phyloP scores from a whole-genome alignment of 2,113 vertebrate genomes.

The Podiceps cristatus region DNA sequence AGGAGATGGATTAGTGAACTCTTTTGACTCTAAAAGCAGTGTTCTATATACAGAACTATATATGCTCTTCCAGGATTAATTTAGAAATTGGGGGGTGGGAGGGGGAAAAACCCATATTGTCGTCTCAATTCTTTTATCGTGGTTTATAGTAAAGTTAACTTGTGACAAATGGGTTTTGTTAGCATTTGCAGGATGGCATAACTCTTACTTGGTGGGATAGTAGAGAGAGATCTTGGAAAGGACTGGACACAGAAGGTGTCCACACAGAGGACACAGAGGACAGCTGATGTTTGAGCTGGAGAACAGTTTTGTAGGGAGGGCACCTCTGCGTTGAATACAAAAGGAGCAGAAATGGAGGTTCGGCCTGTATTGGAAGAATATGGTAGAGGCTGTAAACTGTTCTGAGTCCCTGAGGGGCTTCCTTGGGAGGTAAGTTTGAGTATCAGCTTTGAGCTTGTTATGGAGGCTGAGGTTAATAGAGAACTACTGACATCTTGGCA shows the following conservation, averaged over 20 bases:
- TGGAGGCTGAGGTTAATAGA: neutral
- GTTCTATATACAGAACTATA: neutral
- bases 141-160: neutral
- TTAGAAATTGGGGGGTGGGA: neutral
- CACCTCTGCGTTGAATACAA: fast-evolving
- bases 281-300: neutral
- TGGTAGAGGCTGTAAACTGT: neutral
- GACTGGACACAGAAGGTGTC: neutral
- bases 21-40: neutral
- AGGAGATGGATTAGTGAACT: neutral
- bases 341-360: neutral
- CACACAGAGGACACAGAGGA: neutral
- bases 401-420: neutral
- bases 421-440: neutral
- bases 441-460: neutral
- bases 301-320: neutral
- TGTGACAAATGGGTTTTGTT: neutral
- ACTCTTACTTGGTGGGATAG: neutral
- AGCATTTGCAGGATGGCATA: neutral
- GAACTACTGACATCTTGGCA: neutral
- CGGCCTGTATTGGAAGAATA: neutral
- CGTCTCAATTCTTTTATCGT: fast-evolving
- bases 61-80: neutral
- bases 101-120: neutral
- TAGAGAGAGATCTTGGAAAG: neutral